These are phyloP conservation scores for Scolopax rusticola DNA, from an alignment of 2,797 vertebrate genomes.

Conservation along the genomic window DNA sequence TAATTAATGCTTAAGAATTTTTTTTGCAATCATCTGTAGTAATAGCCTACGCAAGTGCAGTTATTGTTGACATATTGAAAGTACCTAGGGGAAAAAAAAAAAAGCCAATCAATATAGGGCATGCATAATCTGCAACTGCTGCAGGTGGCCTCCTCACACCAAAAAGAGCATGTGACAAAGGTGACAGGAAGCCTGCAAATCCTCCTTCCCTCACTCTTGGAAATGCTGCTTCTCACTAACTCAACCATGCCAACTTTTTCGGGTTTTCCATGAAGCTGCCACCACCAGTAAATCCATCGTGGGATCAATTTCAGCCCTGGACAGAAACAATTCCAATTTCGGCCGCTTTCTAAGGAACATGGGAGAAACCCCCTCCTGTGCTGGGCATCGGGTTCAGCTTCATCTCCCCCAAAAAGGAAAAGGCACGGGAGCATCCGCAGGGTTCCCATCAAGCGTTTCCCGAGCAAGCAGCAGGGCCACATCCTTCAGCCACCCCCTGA, in stretches of 20 bases:
- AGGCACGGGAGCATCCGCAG: accelerated
- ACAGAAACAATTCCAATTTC: neutral
- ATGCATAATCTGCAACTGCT: neutral
- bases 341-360: no score
- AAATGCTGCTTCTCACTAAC: neutral
- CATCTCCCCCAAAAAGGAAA: accelerated
- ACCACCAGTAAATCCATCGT: neutral
- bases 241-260: neutral
- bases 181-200: neutral
- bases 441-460: neutral
- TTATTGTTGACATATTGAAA: neutral
- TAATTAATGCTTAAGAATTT: slow-evolving; percentile 49
- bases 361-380: accelerated
- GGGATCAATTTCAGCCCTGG: neutral
- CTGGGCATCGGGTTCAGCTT: neutral
- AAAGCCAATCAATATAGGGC: neutral
- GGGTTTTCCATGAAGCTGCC: neutral
- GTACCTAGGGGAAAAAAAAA: neutral
- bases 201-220: neutral
- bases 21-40: neutral
- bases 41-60: neutral
- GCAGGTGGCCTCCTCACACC: neutral
- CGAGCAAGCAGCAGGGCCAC: accelerated
- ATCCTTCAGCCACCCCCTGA: neutral
- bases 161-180: neutral